These are phyloP conservation scores for Antitype chi DNA, from an alignment of 2,888 invertebrate species.

Conservation along the genomic window DNA sequence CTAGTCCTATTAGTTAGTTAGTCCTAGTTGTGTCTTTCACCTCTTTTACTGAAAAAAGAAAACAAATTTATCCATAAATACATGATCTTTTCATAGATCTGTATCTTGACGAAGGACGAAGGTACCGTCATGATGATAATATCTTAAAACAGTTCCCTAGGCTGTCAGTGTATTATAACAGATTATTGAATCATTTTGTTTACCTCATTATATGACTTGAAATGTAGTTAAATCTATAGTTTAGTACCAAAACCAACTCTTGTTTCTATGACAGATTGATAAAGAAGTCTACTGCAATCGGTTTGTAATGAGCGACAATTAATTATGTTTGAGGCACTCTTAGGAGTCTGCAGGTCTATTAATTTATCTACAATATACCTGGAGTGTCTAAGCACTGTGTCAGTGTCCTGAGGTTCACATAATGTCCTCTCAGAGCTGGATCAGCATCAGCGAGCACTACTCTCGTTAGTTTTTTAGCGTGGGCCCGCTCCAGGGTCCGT, in stretches of 20 bases:
- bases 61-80: too few relatives aligned
- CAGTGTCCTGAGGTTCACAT: constrained; percentile 94
- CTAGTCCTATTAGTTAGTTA: too few relatives aligned
- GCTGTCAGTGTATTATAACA: not conserved
- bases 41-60: too few relatives aligned
- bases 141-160: too few relatives aligned
- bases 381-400: constrained; percentile 92
- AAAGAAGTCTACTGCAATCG: not conserved
- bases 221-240: not conserved
- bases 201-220: not conserved
- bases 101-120: too few relatives aligned
- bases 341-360: not conserved
- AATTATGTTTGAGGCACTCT: not conserved
- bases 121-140: too few relatives aligned
- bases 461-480: constrained; percentile 95
- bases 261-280: not conserved
- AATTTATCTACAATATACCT: constrained; percentile 68
- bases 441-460: constrained; percentile 97
- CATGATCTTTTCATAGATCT: too few relatives aligned
- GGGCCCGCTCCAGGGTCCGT: constrained; percentile 95
- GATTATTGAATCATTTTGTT: not conserved
- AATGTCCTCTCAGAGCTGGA: constrained; percentile 94
- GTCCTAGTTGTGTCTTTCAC: too few relatives aligned
- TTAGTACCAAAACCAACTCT: not conserved
- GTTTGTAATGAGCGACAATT: not conserved